These are phyloP conservation scores for Pseudomugil tenellus DNA, from an alignment of 2,797 vertebrate species.

Conservation along the genomic window DNA sequence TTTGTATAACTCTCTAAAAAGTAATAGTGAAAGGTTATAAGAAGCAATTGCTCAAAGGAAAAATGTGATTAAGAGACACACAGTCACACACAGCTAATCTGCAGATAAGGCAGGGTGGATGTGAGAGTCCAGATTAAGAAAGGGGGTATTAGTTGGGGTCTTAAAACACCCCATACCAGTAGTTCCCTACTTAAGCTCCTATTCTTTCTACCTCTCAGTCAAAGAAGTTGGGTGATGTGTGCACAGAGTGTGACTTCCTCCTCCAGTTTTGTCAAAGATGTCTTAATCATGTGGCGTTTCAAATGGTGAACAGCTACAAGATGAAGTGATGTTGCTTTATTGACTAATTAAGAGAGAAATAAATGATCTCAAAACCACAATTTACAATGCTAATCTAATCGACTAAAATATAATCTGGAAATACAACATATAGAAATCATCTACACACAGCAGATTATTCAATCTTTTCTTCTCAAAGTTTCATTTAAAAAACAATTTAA, in stretches of 20 bases:
- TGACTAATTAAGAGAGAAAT: too few species aligned
- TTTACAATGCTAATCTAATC: too few species aligned
- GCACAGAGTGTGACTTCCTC: conserved; percentile 3
- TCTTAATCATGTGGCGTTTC: conserved; percentile 21
- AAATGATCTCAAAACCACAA: too few species aligned
- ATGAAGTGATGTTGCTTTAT: conserved; percentile 9
- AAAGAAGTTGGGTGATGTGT: conserved; percentile 34
- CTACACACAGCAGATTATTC: not conserved
- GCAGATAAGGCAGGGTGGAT: conserved; percentile 22
- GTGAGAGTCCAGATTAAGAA: conserved; percentile 50
- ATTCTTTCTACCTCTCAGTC: conserved; percentile 32
- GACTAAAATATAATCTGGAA: not conserved
- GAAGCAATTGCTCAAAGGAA: not conserved
- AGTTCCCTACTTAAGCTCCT: conserved; percentile 52
- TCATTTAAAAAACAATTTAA: not conserved
- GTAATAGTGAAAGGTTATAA: not conserved
- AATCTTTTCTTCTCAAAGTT: not conserved
- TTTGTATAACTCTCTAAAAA: conserved; percentile 1
- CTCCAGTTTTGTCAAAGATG: conserved; percentile 20
- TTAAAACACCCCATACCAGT: conserved; percentile 42
- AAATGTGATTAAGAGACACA: not conserved
- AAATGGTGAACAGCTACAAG: not conserved
- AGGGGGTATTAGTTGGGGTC: conserved; percentile 44
- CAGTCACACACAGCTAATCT: conserved; percentile 32
- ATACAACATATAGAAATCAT: not conserved